Conservation (phyloP, 1,140 invertebrate genomes). For the Drosophila hydei region DNA sequence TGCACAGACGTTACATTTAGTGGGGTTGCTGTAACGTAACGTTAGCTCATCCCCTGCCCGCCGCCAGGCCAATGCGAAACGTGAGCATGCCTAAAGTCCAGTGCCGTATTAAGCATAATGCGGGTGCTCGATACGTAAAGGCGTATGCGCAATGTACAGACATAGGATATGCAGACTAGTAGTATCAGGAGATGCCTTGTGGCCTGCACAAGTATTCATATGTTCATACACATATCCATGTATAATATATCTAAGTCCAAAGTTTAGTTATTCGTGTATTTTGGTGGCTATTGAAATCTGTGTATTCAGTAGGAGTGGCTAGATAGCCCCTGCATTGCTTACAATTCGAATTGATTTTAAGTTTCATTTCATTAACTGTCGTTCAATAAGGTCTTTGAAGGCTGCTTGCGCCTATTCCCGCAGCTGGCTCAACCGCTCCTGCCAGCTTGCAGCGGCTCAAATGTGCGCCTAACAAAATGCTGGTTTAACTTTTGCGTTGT, state of each 20-base stretch:
- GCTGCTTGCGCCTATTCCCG: neutral
- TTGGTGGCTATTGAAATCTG: no score
- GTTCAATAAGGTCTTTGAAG: no score
- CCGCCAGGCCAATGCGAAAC: neutral
- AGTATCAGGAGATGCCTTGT: no score
- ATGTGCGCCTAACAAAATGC: constrained; percentile 69
- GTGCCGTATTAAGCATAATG: constrained; percentile 24
- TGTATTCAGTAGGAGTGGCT: no score
- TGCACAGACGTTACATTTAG: constrained; percentile 23
- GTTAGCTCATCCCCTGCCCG: constrained; percentile 21
- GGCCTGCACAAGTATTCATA: no score
- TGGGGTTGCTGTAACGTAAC: constrained; percentile 48
- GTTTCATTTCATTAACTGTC: no score
- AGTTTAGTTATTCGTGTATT: no score
- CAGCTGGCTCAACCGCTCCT: constrained; percentile 6
- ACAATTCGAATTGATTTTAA: no score
- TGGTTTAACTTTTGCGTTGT: constrained; percentile 67
- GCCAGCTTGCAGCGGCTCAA: constrained; percentile 39
- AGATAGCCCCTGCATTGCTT: no score
- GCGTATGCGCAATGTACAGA: neutral
- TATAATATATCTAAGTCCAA: no score
- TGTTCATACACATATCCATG: no score
- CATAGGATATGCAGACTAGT: no score
- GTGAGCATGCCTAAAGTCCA: constrained; percentile 42
- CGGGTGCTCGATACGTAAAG: neutral